Conservation (phyloP, 2,797 vertebrate genomes). For the Melanotaenia trifasciata region DNA sequence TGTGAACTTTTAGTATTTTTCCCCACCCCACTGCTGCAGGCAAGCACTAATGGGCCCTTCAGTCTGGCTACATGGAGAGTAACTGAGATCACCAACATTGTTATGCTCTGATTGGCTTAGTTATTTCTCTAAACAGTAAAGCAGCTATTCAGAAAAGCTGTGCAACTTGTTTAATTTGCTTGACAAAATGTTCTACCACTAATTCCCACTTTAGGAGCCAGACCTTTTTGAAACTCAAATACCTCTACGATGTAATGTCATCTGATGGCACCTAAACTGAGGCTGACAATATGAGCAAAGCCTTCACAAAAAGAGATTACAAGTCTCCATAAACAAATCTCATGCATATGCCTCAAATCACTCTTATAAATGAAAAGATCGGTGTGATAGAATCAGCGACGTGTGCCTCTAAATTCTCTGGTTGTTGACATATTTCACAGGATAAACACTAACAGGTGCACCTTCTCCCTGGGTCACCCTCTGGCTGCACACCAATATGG, state of each 20-base stretch:
- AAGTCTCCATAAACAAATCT: constrained; percentile 31
- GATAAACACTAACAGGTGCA: constrained; percentile 78
- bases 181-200: background rate
- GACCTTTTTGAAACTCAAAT: constrained; percentile 3
- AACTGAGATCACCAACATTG: background rate
- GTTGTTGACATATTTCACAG: constrained; percentile 68
- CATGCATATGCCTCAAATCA: constrained; percentile 28
- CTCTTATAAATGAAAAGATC: constrained; percentile 54
- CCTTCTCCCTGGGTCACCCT: constrained; percentile 71
- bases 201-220: constrained; percentile 10
- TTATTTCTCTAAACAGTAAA: background rate
- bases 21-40: background rate
- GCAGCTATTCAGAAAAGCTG: constrained; percentile 11
- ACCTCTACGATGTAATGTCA: constrained; percentile 1
- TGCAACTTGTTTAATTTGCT: constrained; percentile 14
- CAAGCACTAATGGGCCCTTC: background rate
- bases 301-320: constrained; percentile 35
- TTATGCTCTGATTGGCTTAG: background rate
- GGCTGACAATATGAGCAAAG: constrained; percentile 41
- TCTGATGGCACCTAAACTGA: constrained; percentile 17
- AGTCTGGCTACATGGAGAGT: background rate
- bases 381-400: constrained; percentile 40
- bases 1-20: background rate
- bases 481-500: constrained; percentile 66
- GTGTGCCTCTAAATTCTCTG: constrained; percentile 43